Base-by-base conservation (phyloP, 2,113 vertebrate genomes). In the Ranitomeya variabilis region DNA sequence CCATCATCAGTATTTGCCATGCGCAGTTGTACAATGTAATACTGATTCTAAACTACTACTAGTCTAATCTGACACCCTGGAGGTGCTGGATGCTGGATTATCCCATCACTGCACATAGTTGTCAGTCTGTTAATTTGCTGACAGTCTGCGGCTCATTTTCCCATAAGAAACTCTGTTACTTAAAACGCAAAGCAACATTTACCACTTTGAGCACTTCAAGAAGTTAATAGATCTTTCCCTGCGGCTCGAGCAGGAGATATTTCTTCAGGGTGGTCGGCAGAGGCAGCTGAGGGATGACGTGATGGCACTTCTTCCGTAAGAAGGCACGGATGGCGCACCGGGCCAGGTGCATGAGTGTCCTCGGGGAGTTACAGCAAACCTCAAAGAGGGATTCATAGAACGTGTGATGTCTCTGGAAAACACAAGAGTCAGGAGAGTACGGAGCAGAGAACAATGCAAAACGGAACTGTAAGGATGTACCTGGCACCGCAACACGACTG, bases 361-460 rank as follows among this genome's bases (percentile, higher is more conserved):
- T 95, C 4, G 98, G 97, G 0, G 93, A 93, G 89, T 97, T 96
- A 85, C 92, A 91, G 94, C 98, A 99, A 81, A 96, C 95, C 0
- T 92, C 92, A 88, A 99, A 99, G 90, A 99, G 59, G 2, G 97
- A 98, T 83, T 97, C 94, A 23, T 99, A 99, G 93, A 99, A 99
- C 80, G 93, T 93, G 90, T 92, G 92, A 90, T 99, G 92, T 64
- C 83, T 92, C 98, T 99, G 95, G 1, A 90, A 92, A 91, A 83
- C 52, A 90, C 85, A 55, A 37, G 55, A 6, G 21, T 82, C 59
- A 83, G 45, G 19, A 9, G 1, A n/a, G 81, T 11, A 12, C 59
- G 11, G 54, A 80, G 78, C 9, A 0, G 9, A 21, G 31, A 1
- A 57, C 16, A 12, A 23, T 55, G 19, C 12, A 23, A n/a, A 79